Conservation (phyloP, 92 coral and sea anemone species). For the Metridium senile region DNA sequence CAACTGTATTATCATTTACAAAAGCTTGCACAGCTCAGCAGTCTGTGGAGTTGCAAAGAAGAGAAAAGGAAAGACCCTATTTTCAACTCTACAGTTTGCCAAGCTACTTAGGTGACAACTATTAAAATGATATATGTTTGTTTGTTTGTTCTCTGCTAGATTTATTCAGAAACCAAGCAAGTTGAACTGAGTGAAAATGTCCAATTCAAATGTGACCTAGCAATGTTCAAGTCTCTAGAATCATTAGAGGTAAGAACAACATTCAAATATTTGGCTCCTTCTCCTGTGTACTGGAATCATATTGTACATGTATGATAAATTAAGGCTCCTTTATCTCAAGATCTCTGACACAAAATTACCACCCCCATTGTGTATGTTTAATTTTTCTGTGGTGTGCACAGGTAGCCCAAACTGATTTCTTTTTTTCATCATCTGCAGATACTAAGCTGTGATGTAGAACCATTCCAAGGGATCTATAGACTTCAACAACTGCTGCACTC, state of each 20-base stretch:
- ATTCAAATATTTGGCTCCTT: not conserved
- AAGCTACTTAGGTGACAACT: no score
- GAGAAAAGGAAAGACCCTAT: no score
- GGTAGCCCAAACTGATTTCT: not conserved
- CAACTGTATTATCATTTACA: no score
- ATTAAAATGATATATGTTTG: no score
- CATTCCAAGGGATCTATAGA: constrained; percentile 71
- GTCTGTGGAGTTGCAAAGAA: no score
- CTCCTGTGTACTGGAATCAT: no score
- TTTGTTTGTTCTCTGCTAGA: constrained; percentile 46
- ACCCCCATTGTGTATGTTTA: not conserved
- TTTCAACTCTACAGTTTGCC: no score
- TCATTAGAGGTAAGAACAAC: constrained; percentile 68
- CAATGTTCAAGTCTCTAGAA: constrained; percentile 75
- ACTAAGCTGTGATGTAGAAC: constrained; percentile 81
- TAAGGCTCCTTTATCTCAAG: no score
- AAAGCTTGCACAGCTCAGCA: no score
- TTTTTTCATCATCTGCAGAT: constrained; percentile 39
- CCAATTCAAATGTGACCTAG: constrained; percentile 73
- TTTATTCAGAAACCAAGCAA: constrained; percentile 53
- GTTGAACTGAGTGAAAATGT: constrained; percentile 81
- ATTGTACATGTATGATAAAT: no score
- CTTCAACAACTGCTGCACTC: constrained; percentile 63
- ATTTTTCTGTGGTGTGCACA: constrained; percentile 17
- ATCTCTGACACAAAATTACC: not conserved